Conservation (phyloP, 2,797 vertebrate genomes). For the Arctocebus calabarensis region DNA sequence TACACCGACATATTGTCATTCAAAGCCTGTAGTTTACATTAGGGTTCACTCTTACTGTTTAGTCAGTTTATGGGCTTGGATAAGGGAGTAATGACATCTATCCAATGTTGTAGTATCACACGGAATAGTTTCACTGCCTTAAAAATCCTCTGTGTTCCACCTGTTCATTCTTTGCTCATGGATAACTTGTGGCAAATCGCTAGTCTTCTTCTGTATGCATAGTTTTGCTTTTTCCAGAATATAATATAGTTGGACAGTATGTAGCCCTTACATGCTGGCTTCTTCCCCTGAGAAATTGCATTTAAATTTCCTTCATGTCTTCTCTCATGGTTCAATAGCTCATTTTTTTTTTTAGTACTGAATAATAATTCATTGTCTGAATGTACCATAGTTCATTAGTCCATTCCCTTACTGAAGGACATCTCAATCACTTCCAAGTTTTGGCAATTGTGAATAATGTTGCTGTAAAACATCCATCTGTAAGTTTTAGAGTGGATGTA, state of each 20-base stretch:
- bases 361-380: not conserved
- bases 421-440: not conserved
- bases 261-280: not conserved
- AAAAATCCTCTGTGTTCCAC: not conserved
- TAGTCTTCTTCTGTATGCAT: not conserved
- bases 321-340: not conserved
- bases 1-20: not conserved
- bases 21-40: not conserved
- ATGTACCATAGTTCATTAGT: not conserved
- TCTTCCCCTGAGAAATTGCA: not conserved
- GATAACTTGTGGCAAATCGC: no score
- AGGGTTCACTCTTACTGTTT: not conserved
- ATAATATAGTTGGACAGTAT: not conserved
- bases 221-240: not conserved
- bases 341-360: not conserved
- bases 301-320: not conserved
- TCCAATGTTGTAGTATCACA: no score
- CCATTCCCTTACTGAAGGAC: not conserved
- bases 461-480: not conserved
- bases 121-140: not conserved
- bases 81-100: not conserved
- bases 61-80: not conserved
- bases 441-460: not conserved
- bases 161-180: no score
- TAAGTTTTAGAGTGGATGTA: not conserved